Conservation (phyloP, 2,888 invertebrate species). For the Erebia ligea region DNA sequence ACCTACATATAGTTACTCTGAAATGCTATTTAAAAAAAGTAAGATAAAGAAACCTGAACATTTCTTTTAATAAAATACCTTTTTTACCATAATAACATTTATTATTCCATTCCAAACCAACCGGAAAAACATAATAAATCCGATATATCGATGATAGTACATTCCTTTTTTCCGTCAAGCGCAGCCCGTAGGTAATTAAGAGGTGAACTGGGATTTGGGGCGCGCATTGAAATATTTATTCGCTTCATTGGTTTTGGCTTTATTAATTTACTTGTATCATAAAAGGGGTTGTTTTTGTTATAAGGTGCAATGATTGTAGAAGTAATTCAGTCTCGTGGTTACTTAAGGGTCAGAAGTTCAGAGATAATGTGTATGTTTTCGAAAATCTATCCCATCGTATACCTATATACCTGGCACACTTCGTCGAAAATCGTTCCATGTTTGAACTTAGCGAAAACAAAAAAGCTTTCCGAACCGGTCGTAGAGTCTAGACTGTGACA, state of each 20-base stretch:
- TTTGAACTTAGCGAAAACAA: too few relatives aligned
- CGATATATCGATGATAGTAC: slow-evolving; percentile 2
- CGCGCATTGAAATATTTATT: slow-evolving; percentile 22
- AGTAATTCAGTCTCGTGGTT: not conserved
- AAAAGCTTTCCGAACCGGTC: too few relatives aligned
- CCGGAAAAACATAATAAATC: not conserved
- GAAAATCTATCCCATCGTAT: too few relatives aligned
- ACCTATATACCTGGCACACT: too few relatives aligned
- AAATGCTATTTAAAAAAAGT: too few relatives aligned
- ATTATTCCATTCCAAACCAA: not conserved
- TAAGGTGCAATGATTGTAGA: not conserved
- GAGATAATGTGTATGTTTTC: too few relatives aligned
- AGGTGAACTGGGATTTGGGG: slow-evolving; percentile 18
- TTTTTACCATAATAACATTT: not conserved
- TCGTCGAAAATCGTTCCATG: too few relatives aligned
- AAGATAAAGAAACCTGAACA: too few relatives aligned
- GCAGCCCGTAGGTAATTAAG: slow-evolving; percentile 13
- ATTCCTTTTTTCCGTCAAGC: slow-evolving; percentile 1
- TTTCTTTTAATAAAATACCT: too few relatives aligned
- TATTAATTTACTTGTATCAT: slow-evolving; percentile 14
- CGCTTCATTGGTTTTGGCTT: slow-evolving; percentile 10
- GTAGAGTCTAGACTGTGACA: too few relatives aligned
- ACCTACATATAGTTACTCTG: too few relatives aligned
- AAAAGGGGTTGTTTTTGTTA: not conserved
- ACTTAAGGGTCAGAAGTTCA: not conserved